Evolutionary conservation across 2,113 vertebrate species (phyloP).

Genomic region (pig (Sus scrofa)): T2T-Sscrofa CM000817.6:21324001-21324500

Average conservation of each 20-base stretch:
- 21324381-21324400: slow-evolving; percentile 75
- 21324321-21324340: slow-evolving; percentile 25
- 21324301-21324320: neutral
- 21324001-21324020: neutral
- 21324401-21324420: neutral
- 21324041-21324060: slow-evolving; percentile 67
- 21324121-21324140: neutral
- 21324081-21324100: slow-evolving; percentile 1
- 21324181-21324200: neutral
- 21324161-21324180: neutral
- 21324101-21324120: slow-evolving; percentile 18
- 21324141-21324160: neutral
- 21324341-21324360: slow-evolving; percentile 80
- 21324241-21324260: neutral
- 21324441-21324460: neutral
- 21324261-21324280: neutral
- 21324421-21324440: fast-evolving
- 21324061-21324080: slow-evolving; percentile 67
- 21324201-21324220: neutral
- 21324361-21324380: slow-evolving; percentile 66
- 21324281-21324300: slow-evolving; percentile 2
- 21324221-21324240: neutral
- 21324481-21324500: neutral
- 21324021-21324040: neutral
- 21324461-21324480: neutral